Conservation (phyloP, 92 coral and sea anemone species). For the Palythoa heliodiscus region DNA sequence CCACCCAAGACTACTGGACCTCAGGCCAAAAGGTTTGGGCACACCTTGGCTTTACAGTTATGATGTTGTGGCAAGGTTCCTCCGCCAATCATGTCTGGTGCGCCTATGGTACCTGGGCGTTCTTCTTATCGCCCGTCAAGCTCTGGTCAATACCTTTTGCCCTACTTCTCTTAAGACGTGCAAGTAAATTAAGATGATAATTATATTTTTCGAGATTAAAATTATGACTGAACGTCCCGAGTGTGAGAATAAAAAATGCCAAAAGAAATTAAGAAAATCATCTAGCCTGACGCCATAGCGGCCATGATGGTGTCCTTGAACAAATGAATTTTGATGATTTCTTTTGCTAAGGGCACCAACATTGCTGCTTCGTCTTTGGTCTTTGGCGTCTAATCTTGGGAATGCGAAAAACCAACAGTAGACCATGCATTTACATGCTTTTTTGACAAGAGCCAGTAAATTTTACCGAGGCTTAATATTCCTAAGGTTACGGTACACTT, state of each 20-base stretch:
- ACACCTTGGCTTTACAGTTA: conserved; percentile 58
- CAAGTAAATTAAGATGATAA: conserved; percentile 25
- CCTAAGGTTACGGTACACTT: no score
- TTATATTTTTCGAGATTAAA: neutral
- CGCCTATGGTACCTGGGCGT: conserved; percentile 84
- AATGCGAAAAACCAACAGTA: no score
- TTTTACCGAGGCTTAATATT: no score
- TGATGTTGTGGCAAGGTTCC: conserved; percentile 74
- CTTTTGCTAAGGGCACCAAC: no score
- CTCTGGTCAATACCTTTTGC: conserved; percentile 83
- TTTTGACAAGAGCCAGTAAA: no score
- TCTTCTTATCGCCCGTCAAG: conserved; percentile 82
- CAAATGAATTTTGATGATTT: no score
- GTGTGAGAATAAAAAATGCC: neutral
- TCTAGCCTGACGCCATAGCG: no score
- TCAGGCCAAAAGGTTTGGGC: conserved; percentile 46
- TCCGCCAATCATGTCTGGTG: conserved; percentile 70
- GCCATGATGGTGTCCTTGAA: no score
- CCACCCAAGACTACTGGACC: conserved; percentile 43
- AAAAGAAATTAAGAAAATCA: neutral
- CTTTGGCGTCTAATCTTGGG: no score
- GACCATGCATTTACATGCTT: no score
- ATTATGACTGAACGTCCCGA: neutral
- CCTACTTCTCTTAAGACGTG: conserved; percentile 39
- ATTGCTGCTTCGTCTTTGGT: no score